phyloP scores from a whole-genome alignment of 64 coral and sea anemone genomes.

The Catalaphyllia jardinei region DNA sequence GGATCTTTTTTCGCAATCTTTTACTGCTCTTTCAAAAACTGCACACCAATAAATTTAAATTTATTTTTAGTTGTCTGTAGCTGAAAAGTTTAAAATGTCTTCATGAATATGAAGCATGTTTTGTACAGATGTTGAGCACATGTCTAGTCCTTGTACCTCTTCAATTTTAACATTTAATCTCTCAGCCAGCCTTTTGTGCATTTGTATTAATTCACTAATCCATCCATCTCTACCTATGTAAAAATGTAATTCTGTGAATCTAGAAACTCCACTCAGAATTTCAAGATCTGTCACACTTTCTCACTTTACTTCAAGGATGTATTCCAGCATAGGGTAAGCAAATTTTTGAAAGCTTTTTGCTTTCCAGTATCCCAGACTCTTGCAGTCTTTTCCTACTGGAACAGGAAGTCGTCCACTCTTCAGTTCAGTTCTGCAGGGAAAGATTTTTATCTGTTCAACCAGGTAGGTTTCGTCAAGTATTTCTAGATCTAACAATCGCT shows the following conservation, averaged over 20 bases:
- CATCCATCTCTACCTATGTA: conserved; percentile 60
- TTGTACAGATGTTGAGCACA: conserved; percentile 78
- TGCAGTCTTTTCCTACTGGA: background rate
- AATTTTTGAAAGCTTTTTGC: background rate
- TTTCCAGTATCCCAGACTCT: background rate
- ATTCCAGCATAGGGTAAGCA: conserved; percentile 61
- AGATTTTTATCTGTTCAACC: background rate
- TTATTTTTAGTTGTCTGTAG: conserved; percentile 54
- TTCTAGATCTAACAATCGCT: background rate
- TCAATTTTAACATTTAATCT: conserved; percentile 69
- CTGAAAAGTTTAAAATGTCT: conserved; percentile 56
- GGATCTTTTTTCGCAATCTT: conserved; percentile 57
- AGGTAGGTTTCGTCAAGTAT: background rate
- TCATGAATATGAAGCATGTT: conserved; percentile 65
- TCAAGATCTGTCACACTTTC: conserved; percentile 44
- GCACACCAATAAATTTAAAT: conserved; percentile 58
- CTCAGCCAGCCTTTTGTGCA: conserved; percentile 49
- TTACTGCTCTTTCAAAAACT: conserved; percentile 67
- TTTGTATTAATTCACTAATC: conserved; percentile 39
- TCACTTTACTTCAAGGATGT: conserved; percentile 17
- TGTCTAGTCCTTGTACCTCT: conserved; percentile 65
- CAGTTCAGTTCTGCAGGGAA: conserved; percentile 10
- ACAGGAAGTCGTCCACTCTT: background rate
- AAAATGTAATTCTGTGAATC: conserved; percentile 65
- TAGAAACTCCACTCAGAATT: conserved; percentile 32